Evolutionary conservation across 2,113 vertebrate genomes (phyloP), one percentile per base, ranked within the genome.

Genomic region (Phrynosoma blainvillii): DNA sequence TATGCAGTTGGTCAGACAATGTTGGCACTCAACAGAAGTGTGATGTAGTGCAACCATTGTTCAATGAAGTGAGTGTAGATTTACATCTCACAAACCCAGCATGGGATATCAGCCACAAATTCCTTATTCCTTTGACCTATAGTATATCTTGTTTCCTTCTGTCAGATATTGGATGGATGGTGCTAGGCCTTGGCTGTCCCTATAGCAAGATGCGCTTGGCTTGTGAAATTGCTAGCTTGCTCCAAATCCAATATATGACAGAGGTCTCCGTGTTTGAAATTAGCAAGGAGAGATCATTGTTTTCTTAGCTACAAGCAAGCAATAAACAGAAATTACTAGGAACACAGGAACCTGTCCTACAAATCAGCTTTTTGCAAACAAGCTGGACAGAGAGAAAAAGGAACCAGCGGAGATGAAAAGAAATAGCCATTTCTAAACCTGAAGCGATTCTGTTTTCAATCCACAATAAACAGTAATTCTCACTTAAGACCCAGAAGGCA

Each of bases 201-300:
- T 79, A 6, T 27, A 4, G 18, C 4, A 25, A 66, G 9, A 56
- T 14, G 0, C 1, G 12, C 74, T 88, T 13, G 2, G 23, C 84
- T 59, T 79, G 1, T 25, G 30, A 86, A 94, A 82, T n/a, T 90
- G 25, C 65, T 92, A 21, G 32, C 87, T 27, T 65, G 88, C 71
- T 79, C 68, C 85, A 89, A 90, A 83, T 90, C 76, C 87, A 92
- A 87, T n/a, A 91, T 88, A 94, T 54, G 90, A 83, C 93, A 87
- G 74, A 92, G 92, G 88, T 84, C 54, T 94, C 77, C 27, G 66
- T 91, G 73, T 90, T 80, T 92, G 82, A 78, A 47, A 66, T 54
- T 0, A 13, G 76, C 82, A 83, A 86, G 30, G 18, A 42, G 75
- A 84, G 88, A 82, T 66, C 89, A 84, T 71, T 1, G 3, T 77